Evolutionary conservation across 2,797 vertebrate species (phyloP), one percentile per base, ranked within the genome.

Genomic region (Scolopax bukidnonensis): DNA sequence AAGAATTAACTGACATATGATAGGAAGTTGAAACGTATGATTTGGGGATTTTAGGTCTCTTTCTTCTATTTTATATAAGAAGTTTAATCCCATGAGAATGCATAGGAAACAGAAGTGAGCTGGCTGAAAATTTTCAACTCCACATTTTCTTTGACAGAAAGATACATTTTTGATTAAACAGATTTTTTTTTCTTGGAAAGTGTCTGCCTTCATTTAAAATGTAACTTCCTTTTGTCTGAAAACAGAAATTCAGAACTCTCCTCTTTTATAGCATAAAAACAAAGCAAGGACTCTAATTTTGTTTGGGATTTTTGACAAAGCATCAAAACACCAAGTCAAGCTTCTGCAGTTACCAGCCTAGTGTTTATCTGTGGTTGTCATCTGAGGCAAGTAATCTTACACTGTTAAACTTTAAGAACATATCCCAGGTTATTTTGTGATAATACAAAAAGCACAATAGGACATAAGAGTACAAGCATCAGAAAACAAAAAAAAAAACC

Each of bases 1-100:
- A 60, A 93, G 96, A 96, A 96, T 92, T 95, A 81, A 90, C 71
- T 93, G 95, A 85, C 77, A 63, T 61, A 56, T 56, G 90, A 93
- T 84, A 74, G 51, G 43, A 87, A 80, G 93, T 61, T 83, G 81
- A 95, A 96, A 92, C 85, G 60, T 87, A 74, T 89, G 90, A 94
- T 93, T 95, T 93, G 45, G 64, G 68, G 75, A 76, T 87, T 93
- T 87, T 53, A 79, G 41, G 11, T 92, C 56, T 91, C 90, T 86
- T 70, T 92, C 86, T 93, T 96, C 71, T 93, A 48, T 83, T 92
- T 85, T 45, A 88, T 90, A 89, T 93, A 76, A 91, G 76, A 90
- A 82, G 48, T 80, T 84, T 85, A 95, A 84, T 93, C 93, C 78
- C 95, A 16, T 48, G 78, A 92, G 92, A 87, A 85, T 41, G 11